Conservation (phyloP, 2,113 vertebrate species). For the Proteles cristata region DNA sequence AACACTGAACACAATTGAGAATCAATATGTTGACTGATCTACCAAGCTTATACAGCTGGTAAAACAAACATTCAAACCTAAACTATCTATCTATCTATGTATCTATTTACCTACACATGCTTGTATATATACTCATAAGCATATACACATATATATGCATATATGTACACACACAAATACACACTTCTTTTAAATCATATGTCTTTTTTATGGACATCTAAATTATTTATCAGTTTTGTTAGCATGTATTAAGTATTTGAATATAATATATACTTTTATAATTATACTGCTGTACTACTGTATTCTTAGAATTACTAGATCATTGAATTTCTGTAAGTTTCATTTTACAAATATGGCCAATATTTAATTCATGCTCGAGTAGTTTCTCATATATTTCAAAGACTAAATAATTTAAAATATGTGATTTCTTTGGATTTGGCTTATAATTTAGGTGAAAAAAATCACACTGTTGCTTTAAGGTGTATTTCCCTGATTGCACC, state of each 20-base stretch:
- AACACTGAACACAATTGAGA: not conserved
- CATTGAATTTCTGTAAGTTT: constrained; percentile 13
- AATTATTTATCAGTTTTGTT: not conserved
- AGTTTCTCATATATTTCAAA: constrained; percentile 4
- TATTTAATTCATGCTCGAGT: not conserved
- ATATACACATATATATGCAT: not conserved
- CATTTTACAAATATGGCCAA: not conserved
- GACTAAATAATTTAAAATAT: not conserved
- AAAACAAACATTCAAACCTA: not conserved
- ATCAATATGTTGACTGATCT: not conserved
- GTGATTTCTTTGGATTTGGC: not conserved
- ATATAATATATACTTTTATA: not conserved
- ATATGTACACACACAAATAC: not conserved
- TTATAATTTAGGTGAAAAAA: not conserved
- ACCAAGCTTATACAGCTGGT: not conserved
- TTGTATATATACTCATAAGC: not conserved
- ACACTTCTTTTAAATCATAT: not conserved
- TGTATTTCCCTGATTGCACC: not conserved
- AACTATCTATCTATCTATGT: not conserved
- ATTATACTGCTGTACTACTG: too few species aligned
- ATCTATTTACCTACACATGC: not conserved
- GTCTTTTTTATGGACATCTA: not conserved
- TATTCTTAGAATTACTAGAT: not conserved
- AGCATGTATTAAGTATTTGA: not conserved
- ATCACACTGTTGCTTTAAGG: not conserved